Evolutionary conservation across 23 tunicate genomes (phyloP).

Genomic region (Clavelina lepadiformis): DNA sequence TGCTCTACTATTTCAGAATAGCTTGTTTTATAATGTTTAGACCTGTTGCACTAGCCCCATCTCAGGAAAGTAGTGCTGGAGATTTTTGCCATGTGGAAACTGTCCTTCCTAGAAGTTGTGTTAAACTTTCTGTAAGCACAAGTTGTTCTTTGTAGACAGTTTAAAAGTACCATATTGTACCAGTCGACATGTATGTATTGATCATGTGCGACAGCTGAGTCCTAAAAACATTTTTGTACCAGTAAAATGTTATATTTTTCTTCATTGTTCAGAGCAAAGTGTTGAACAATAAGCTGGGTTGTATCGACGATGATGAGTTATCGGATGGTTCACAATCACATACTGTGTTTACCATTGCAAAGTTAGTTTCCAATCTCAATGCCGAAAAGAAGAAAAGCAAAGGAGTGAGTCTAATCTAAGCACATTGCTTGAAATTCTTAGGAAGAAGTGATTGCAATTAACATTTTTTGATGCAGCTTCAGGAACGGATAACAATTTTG

Average conservation of each 20-base stretch:
- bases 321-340: constrained; percentile 53
- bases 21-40: too few species aligned
- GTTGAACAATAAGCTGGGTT: neutral
- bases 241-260: too few species aligned
- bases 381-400: constrained; percentile 26
- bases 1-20: too few species aligned
- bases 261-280: neutral
- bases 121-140: neutral
- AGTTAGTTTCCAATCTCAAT: constrained; percentile 27
- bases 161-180: too few species aligned
- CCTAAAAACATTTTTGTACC: too few species aligned
- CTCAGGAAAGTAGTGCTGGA: constrained; percentile 15
- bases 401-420: neutral
- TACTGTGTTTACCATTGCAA: constrained; percentile 32
- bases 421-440: neutral
- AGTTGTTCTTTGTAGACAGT: too few species aligned
- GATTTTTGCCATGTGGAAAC: constrained; percentile 33
- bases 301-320: constrained; percentile 20
- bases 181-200: too few species aligned
- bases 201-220: too few species aligned
- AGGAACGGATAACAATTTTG: constrained; percentile 6
- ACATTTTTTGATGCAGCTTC: too few species aligned
- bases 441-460: neutral
- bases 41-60: constrained; percentile 13
- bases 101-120: constrained; percentile 12